Evolutionary conservation across 2,797 vertebrate genomes (phyloP).

Genomic region (Takifugu ocellatus): DNA sequence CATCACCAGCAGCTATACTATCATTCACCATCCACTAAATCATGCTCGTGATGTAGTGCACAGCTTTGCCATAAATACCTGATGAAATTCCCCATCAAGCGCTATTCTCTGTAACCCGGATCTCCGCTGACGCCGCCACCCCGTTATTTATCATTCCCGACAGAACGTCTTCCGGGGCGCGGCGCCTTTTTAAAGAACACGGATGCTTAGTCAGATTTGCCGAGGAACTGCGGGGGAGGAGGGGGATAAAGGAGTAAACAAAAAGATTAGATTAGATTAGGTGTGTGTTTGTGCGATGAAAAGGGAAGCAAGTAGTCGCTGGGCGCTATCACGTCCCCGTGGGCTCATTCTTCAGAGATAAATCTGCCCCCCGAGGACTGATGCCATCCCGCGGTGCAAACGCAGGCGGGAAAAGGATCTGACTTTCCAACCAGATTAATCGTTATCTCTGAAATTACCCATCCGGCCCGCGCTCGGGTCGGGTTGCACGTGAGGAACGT

Average conservation of each 20-base stretch:
- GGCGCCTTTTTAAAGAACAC: neutral
- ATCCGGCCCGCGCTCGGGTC: neutral
- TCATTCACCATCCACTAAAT: slow-evolving; percentile 53
- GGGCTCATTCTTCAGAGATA: slow-evolving; percentile 31
- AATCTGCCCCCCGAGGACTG: slow-evolving; percentile 19
- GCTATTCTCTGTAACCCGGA: slow-evolving; percentile 32
- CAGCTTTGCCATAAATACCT: slow-evolving; percentile 57
- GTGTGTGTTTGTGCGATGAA: slow-evolving; percentile 21
- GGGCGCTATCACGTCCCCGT: slow-evolving; percentile 9
- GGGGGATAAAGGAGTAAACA: slow-evolving; percentile 15
- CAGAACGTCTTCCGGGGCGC: neutral
- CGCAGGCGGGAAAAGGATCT: slow-evolving; percentile 8
- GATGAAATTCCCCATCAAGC: slow-evolving; percentile 40
- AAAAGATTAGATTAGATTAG: slow-evolving; percentile 18
- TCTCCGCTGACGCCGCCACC: slow-evolving; percentile 25
- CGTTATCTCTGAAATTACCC: slow-evolving; percentile 21
- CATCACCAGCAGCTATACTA: slow-evolving; percentile 57
- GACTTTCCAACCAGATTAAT: neutral
- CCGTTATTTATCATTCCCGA: slow-evolving; percentile 32
- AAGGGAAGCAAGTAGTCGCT: slow-evolving; percentile 7
- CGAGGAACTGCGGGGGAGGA: neutral
- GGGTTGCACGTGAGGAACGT: neutral
- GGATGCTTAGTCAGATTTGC: slow-evolving; percentile 2
- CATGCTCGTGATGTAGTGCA: slow-evolving; percentile 48
- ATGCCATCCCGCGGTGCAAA: slow-evolving; percentile 21